These are phyloP conservation scores for Bombycilla garrulus DNA, from an alignment of 2,113 vertebrate species.

Conservation along the genomic window DNA sequence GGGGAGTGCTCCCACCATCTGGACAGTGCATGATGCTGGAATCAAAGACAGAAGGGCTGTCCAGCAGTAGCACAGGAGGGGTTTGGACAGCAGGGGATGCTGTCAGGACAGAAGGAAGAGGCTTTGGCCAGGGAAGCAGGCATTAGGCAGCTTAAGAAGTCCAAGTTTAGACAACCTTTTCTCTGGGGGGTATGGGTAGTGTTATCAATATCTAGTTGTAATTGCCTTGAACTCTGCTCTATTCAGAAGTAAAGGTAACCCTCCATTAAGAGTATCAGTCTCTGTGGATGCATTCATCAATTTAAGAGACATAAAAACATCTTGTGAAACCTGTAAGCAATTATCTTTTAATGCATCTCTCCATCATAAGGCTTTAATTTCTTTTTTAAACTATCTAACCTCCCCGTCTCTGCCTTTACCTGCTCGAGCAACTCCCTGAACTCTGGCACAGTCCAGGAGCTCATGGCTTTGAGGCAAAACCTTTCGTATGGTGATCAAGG, in stretches of 20 bases:
- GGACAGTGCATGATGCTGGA: not conserved
- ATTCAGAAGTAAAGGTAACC: not conserved
- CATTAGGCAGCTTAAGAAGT: not conserved
- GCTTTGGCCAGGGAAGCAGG: not conserved
- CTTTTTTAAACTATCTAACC: not conserved
- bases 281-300: not conserved
- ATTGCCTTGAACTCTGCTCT: not conserved
- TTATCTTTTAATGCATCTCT: conserved; percentile 1
- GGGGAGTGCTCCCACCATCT: not conserved
- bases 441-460: not conserved
- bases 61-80: not conserved
- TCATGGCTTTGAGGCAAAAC: not conserved
- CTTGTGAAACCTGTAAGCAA: conserved; percentile 4
- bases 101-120: not conserved
- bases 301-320: conserved; percentile 29
- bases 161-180: not conserved
- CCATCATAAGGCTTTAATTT: not conserved
- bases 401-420: not conserved
- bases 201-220: not conserved
- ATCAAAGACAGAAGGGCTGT: not conserved
- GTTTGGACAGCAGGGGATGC: not conserved
- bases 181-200: not conserved
- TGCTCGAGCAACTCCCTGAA: not conserved
- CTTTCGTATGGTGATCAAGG: not conserved
- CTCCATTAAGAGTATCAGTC: not conserved